Base-by-base conservation (phyloP, 2,888 invertebrate species). In the Osedax fenrisi region DNA sequence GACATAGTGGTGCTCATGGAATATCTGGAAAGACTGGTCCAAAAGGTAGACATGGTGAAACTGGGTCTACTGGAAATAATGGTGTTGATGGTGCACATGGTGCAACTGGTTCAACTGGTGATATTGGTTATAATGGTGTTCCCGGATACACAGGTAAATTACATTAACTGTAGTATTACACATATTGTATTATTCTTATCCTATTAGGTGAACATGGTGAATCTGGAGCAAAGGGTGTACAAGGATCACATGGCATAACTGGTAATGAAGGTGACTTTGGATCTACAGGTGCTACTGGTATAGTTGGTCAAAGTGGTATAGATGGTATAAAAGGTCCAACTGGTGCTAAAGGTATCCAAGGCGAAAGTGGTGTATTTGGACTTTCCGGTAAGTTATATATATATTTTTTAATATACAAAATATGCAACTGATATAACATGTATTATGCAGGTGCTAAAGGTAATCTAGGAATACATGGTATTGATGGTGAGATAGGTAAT, bases 381-480 rank as follows among this genome's bases (percentile, higher is more conserved):
- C 26, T 26, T 5, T 25, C 68, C 22, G 68, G 68, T 26, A n/a
- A 22, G 2, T 25, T 22, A 22, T 24, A 26, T 13, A 10, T 68
- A n/a, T n/a, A n/a, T n/a, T n/a, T n/a, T n/a, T n/a, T n/a, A n/a
- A n/a, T n/a, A n/a, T n/a, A n/a, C n/a, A n/a, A n/a, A n/a, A n/a
- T n/a, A n/a, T n/a, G n/a, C n/a, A n/a, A n/a, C n/a, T n/a, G n/a
- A n/a, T n/a, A n/a, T n/a, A n/a, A n/a, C 5, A 25, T 22, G 26
- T 24, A 26, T 26, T 22, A 27, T 17, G 26, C 68, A 26, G 68
- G 68, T 68, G 68, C 26, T 0, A 68, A 24, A 1, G 77, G 77
- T 59, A 70, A 74, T n/a, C 13, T 27, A n/a, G 77, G 77, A 25
- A 59, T 27, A 0, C 23, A 25, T 26, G 75, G 75, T 17, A 17